Percentiles rank a stretch among this genome's conserved stretches.
phyloP scores from a whole-genome alignment of 1,140 invertebrate species.

The Drosophila pseudoananassae region DNA sequence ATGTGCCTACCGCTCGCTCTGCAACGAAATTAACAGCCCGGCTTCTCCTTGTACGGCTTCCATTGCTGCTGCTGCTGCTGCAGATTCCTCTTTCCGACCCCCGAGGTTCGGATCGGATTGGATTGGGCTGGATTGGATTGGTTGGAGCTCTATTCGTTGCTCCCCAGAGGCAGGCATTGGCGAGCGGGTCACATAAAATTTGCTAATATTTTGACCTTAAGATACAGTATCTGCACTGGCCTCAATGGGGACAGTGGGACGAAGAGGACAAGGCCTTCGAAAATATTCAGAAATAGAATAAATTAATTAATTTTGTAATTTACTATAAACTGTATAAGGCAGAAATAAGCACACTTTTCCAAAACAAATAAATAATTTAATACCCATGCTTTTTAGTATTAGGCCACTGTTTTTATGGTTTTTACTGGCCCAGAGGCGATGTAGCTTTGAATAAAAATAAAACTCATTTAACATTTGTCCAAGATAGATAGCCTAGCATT shows the following conservation, averaged over 20 bases:
- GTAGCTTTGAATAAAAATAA: constrained; percentile 62
- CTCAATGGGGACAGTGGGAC: constrained; percentile 54
- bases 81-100: constrained; percentile 4
- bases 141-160: constrained; percentile 21
- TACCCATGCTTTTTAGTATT: no score
- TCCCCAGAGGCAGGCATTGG: constrained; percentile 15
- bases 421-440: constrained; percentile 18
- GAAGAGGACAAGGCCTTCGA: background rate
- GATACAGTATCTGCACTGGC: constrained; percentile 59
- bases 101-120: constrained; percentile 2
- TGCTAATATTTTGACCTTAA: constrained; percentile 78
- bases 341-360: no score
- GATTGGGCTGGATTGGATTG: constrained; percentile 10
- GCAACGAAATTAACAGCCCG: constrained; percentile 68
- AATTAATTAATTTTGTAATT: no score
- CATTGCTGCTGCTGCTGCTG: constrained; percentile 12
- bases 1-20: constrained; percentile 63
- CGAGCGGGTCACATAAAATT: constrained; percentile 70
- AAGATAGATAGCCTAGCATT: constrained; percentile 5
- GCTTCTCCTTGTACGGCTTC: constrained; percentile 1
- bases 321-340: no score
- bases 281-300: no score
- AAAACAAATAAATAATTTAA: no score
- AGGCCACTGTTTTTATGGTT: no score
- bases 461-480: constrained; percentile 61